Percentiles rank a stretch among this genome's conserved stretches.
These are phyloP conservation scores for Orchestia grillus DNA, from an alignment of 1,140 invertebrate species.

Conservation along the genomic window DNA sequence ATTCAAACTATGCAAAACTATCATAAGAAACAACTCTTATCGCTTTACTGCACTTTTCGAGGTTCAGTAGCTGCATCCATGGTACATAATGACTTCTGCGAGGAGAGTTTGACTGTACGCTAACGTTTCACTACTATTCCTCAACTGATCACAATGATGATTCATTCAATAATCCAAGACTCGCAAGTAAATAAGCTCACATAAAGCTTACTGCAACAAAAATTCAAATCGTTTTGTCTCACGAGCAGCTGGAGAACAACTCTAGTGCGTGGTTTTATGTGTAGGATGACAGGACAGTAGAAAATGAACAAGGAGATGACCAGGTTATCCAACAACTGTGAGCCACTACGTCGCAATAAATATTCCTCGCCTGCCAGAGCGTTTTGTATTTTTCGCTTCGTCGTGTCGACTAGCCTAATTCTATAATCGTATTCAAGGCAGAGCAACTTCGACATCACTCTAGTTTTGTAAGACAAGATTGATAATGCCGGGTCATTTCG, in stretches of 20 bases:
- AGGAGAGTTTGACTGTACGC: too few species aligned
- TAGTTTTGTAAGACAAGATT: slow-evolving; percentile 56
- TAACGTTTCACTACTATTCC: background rate
- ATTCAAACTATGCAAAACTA: too few species aligned
- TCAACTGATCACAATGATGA: background rate
- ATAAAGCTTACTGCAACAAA: background rate
- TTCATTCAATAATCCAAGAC: background rate
- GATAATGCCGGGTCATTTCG: slow-evolving; percentile 53
- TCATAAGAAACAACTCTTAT: too few species aligned
- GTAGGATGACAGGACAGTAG: background rate
- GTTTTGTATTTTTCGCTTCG: background rate
- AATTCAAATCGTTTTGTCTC: background rate
- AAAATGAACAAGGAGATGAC: background rate
- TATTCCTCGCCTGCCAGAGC: slow-evolving; percentile 5
- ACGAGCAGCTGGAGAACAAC: background rate
- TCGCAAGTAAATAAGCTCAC: background rate
- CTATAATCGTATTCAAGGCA: slow-evolving; percentile 51
- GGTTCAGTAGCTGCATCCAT: too few species aligned
- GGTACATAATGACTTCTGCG: too few species aligned
- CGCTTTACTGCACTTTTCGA: too few species aligned
- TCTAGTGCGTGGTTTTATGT: background rate
- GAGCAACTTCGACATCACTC: slow-evolving; percentile 52
- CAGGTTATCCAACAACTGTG: background rate
- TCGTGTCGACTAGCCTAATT: slow-evolving; percentile 24
- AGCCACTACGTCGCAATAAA: background rate